phyloP scores from a whole-genome alignment of 2,797 vertebrate species.

The Silurus lanzhouensis region DNA sequence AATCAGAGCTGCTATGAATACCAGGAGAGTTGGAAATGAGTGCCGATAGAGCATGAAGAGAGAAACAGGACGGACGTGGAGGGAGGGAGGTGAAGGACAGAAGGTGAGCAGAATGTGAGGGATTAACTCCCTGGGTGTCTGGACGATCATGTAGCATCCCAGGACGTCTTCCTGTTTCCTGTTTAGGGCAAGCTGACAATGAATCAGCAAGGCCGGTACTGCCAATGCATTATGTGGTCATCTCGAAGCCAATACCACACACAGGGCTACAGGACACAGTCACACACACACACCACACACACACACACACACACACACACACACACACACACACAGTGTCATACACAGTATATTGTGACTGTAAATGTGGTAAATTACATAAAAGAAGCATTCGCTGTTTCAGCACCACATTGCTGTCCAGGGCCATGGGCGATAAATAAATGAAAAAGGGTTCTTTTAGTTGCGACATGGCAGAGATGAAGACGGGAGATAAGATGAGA shows the following conservation, averaged over 20 bases:
- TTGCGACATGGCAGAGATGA: slow-evolving; percentile 6
- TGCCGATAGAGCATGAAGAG: slow-evolving; percentile 24
- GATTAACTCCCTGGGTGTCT: slow-evolving; percentile 41
- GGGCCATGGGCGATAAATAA: not conserved
- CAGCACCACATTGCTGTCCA: not conserved
- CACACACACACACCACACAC: slow-evolving; percentile 23
- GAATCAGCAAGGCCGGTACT: slow-evolving; percentile 30
- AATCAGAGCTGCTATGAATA: not conserved
- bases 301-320: not conserved
- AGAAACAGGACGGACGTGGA: slow-evolving; percentile 24
- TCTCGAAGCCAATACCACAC: slow-evolving; percentile 14
- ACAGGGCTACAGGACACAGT: slow-evolving; percentile 20
- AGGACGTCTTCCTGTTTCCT: slow-evolving; percentile 53
- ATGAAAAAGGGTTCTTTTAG: not conserved
- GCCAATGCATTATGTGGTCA: slow-evolving; percentile 40
- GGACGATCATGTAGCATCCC: slow-evolving; percentile 40
- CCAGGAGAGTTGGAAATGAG: not conserved
- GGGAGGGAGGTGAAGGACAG: slow-evolving; percentile 36
- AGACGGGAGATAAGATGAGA: not conserved
- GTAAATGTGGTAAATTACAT: slow-evolving; percentile 17
- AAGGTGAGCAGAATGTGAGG: slow-evolving; percentile 48
- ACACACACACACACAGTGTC: not conserved
- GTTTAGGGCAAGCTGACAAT: slow-evolving; percentile 39
- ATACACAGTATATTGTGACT: not conserved
- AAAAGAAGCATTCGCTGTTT: slow-evolving; percentile 19